phyloP scores from a whole-genome alignment of 2,888 invertebrate genomes.

The Sicus ferrugineus region DNA sequence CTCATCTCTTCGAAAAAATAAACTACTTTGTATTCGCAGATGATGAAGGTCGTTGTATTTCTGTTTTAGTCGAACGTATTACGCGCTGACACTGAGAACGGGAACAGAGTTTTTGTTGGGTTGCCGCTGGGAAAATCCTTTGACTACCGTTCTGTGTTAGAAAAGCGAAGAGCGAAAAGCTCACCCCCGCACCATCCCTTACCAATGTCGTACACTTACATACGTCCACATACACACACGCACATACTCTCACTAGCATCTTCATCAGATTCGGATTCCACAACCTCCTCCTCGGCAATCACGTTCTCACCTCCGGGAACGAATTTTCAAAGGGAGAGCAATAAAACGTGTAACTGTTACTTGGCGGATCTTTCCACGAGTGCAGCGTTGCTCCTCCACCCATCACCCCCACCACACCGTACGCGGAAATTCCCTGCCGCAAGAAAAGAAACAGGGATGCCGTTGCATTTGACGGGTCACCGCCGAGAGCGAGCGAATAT shows the following conservation, averaged over 20 bases:
- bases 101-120: neutral
- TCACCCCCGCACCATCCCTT: neutral
- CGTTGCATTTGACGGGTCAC: neutral
- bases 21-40: too few relatives aligned
- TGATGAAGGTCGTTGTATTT: too few relatives aligned
- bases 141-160: neutral
- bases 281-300: neutral
- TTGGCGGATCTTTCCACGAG: neutral
- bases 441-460: neutral
- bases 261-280: neutral
- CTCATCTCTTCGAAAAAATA: too few relatives aligned
- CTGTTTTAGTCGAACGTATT: too few relatives aligned
- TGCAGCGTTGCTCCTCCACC: too few relatives aligned
- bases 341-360: neutral
- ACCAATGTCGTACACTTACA: neutral
- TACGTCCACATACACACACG: neutral
- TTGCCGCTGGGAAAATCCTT: conserved; percentile 3
- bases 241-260: neutral
- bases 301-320: neutral
- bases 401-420: too few relatives aligned
- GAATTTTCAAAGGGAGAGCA: neutral
- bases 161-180: neutral
- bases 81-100: conserved; percentile 10
- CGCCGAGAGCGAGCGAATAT: neutral
- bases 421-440: too few relatives aligned